Base-by-base conservation (phyloP, 2,113 vertebrate species). In the Suncus etruscus region DNA sequence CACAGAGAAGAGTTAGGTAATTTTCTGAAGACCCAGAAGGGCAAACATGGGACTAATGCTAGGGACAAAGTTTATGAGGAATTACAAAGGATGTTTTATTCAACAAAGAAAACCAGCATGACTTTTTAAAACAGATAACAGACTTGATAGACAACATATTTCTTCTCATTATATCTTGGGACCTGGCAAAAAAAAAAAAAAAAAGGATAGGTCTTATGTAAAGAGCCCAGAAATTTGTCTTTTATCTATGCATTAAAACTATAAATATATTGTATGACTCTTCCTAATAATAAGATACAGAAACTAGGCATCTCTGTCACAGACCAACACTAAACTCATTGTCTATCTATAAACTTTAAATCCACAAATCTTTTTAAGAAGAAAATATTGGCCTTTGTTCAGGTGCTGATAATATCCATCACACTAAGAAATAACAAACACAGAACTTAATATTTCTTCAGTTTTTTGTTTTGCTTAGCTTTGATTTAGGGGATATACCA, bases 1-100 rank as follows among this genome's bases (percentile, higher is more conserved):
- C 86, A 68, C 29, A 48, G 45, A 86, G 16, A 90, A 86, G n/a
- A 27, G 78, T 92, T 84, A 75, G 54, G 82, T 89, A 92, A 91
- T 93, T 95, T 74, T 80, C 18, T 58, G 24, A 0, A 39, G 54
- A 69, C 80, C 18, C n/a, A 82, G 81, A 78, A 78, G 29, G 29
- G 63, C 39, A 81, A 48, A 69, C 6, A 8, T 77, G 18, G 16
- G 4, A 78, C 31, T 70, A 77, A 48, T 14, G 8, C 31, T 8
- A 65, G 11, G 29, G 18, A 20, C 18, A 61, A 85, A 91, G 77
- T 51, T 61, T 11, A 20, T 16, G 18, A 61, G 58, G 18, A 20
- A 61, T 61, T 22, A 15, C 48, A 22, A 95, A 92, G 54, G 3
- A 91, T 86, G 80, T 58, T 70, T 66, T 77, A 72, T 12, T 88